Conservation (phyloP, 2,888 invertebrate species). For the Drosophila leonis region DNA sequence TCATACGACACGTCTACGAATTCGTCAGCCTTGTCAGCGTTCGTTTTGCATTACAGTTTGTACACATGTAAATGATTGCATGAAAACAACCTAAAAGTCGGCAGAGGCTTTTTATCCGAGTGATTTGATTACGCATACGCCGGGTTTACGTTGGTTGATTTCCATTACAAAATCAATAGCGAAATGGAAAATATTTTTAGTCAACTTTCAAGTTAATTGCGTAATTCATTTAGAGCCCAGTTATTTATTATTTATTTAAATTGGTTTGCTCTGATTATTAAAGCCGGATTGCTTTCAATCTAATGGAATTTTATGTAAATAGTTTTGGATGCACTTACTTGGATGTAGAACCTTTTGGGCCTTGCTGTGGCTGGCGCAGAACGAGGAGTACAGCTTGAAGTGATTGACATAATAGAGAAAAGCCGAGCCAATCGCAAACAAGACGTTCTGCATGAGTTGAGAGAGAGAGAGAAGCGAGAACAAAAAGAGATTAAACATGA, state of each 20-base stretch:
- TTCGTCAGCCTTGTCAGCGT: not conserved
- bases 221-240: not conserved
- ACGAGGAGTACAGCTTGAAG: conserved; percentile 99
- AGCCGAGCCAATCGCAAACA: conserved; percentile 98
- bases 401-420: conserved; percentile 99
- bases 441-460: conserved; percentile 91
- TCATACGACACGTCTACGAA: conserved; percentile 34
- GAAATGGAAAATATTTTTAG: not conserved
- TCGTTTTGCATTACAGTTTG: conserved; percentile 21
- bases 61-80: conserved; percentile 21
- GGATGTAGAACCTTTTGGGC: conserved; percentile 99
- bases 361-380: conserved; percentile 99
- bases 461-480: not conserved
- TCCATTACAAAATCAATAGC: conserved; percentile 7
- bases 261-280: not conserved
- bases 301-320: conserved; percentile 5
- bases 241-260: not conserved
- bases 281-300: conserved; percentile 7
- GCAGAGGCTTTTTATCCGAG: no score
- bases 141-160: not conserved
- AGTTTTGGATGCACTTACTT: conserved; percentile 89
- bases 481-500: conserved; percentile 2
- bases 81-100: conserved; percentile 4
- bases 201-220: conserved; percentile 4
- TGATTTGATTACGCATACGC: conserved; percentile 19